phyloP scores from a whole-genome alignment of 2,888 invertebrate genomes.

The Papilio gigon region DNA sequence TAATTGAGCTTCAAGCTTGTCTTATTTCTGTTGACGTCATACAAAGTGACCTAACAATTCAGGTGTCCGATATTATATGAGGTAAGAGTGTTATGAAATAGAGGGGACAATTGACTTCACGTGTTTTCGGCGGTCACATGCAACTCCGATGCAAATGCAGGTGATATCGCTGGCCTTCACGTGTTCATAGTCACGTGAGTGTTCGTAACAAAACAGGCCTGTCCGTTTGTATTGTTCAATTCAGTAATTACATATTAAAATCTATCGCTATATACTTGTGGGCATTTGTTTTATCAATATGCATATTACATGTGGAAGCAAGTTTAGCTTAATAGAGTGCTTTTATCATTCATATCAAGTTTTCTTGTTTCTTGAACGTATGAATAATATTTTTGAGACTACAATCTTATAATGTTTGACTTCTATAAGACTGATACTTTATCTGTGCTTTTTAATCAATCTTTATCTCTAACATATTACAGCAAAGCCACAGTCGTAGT shows the following conservation, averaged over 20 bases:
- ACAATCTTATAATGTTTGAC: too few relatives aligned
- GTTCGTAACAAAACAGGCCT: conserved; percentile 1
- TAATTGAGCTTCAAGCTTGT: too few relatives aligned
- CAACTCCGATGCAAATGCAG: conserved; percentile 22
- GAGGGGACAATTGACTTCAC: conserved; percentile 13
- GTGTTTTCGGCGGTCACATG: conserved; percentile 28
- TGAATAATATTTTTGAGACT: too few relatives aligned
- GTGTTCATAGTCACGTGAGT: conserved; percentile 25
- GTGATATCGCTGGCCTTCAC: conserved; percentile 12
- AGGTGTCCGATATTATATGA: background rate
- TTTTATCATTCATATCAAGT: too few relatives aligned
- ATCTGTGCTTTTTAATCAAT: too few relatives aligned
- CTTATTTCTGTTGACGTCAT: background rate
- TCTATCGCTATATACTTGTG: background rate
- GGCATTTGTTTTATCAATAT: background rate
- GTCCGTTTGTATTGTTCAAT: conserved; percentile 1
- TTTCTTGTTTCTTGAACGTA: too few relatives aligned
- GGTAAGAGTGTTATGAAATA: conserved; percentile 21
- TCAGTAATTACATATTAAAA: background rate
- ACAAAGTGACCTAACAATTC: conserved; percentile 8
- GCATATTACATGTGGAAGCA: too few relatives aligned
- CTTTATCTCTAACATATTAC: too few relatives aligned
- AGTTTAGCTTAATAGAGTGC: too few relatives aligned
- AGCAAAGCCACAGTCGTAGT: too few relatives aligned
- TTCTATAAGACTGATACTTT: too few relatives aligned